phyloP scores from a whole-genome alignment of 2,888 invertebrate genomes.

The Crossocerus cetratus region DNA sequence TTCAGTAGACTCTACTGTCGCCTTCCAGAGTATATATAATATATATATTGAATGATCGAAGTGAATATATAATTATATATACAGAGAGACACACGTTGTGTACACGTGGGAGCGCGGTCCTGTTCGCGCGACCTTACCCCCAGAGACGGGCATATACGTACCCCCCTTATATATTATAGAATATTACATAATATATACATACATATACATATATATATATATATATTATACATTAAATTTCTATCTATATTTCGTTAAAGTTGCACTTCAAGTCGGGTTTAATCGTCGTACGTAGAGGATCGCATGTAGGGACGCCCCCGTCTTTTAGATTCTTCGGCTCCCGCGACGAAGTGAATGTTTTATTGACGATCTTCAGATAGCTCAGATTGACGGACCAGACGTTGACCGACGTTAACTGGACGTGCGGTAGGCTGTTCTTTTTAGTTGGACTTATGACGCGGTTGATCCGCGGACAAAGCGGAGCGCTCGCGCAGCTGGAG shows the following conservation, averaged over 20 bases:
- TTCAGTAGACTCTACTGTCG: conserved; percentile 73
- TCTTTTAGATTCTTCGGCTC: conserved; percentile 18
- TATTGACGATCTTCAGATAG: conserved; percentile 12
- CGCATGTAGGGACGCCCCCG: conserved; percentile 20
- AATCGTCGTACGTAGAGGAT: conserved; percentile 47
- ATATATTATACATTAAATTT: conserved; percentile 59
- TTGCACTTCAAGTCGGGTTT: conserved; percentile 57
- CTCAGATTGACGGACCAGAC: too few relatives aligned
- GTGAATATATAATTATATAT: conserved; percentile 42
- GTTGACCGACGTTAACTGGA: too few relatives aligned
- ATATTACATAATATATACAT: conserved; percentile 38
- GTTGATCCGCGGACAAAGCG: too few relatives aligned
- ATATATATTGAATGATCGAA: conserved; percentile 44
- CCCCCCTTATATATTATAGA: conserved; percentile 23
- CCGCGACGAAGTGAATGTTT: conserved; percentile 29
- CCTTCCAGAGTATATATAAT: conserved; percentile 68
- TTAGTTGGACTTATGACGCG: too few relatives aligned
- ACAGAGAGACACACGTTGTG: conserved; percentile 7
- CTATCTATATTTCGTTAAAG: conserved; percentile 62
- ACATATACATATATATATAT: conserved; percentile 28
- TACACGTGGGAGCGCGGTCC: conserved; percentile 11
- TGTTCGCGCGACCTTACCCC: background rate
- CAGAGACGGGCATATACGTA: conserved; percentile 15
- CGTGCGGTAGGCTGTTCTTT: too few relatives aligned
- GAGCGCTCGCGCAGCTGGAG: too few relatives aligned